Evolutionary conservation across 2,888 invertebrate genomes (phyloP), one percentile per base, ranked within the genome.

Genomic region (Drosophila rubida): DNA sequence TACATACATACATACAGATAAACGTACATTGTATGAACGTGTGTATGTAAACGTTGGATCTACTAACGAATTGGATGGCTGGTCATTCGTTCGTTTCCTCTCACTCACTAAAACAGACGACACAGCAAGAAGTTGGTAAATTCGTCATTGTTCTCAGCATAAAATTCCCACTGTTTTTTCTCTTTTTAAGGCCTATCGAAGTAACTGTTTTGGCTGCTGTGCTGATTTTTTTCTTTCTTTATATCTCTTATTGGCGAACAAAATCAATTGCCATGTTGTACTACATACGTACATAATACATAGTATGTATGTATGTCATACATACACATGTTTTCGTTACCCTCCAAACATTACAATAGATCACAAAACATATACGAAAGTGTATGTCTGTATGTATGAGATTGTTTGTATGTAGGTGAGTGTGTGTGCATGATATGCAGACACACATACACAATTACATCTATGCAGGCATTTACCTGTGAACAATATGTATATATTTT

Each of bases 391-490:
- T 41, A 39, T 44, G 19, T 42, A 1, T 19, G 19, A 19, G 19
- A 19, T 19, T 2, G 19, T 41, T 4, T 19, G 8, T 41, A 39
- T 44, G 19, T 42, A 13, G 42, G 30, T 4, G 32, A 13, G 6
- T 23, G 13, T 8, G 57, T 55, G 16, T 58, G 27, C 19, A n/a
- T n/a, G 19, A 3, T 16, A 50, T 61, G 54, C 35, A 62, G 27
- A 51, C 42, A 48, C 39, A 61, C 22, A 73, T 37, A 67, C 62
- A 27, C 45, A 59, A 44, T 55, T 42, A 68, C 51, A 69, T 45
- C 53, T 42, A 57, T 50, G 49, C 67, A 67, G 55, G 59, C 59
- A 71, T 66, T 74, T 76, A 76, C 67, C 66, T 62, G 55, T 42
- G 35, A 30, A 66, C 57, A 66, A 70, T 49, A 54, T 39, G 42